Conservation (phyloP, 2,797 vertebrate species). For the Urocyon cinereoargenteus region DNA sequence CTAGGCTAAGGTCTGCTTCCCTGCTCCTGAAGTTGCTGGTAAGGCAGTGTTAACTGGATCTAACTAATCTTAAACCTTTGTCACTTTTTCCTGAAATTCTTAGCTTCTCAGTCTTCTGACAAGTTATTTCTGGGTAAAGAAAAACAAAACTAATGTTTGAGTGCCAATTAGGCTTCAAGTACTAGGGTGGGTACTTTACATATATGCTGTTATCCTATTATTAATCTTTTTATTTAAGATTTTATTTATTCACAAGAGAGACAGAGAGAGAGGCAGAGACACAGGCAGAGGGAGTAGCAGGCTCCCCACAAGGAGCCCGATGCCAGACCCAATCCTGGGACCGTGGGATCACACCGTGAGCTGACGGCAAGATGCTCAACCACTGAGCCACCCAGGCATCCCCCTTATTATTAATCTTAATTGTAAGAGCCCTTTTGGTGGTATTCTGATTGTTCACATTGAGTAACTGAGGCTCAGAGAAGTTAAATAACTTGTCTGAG, state of each 20-base stretch:
- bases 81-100: background rate
- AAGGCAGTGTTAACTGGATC: background rate
- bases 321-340: too few relatives aligned
- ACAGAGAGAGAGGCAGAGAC: too few relatives aligned
- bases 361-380: too few relatives aligned
- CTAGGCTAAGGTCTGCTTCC: background rate
- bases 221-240: background rate
- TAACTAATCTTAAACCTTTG: background rate
- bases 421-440: background rate
- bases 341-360: too few relatives aligned
- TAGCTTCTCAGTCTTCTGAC: background rate
- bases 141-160: background rate
- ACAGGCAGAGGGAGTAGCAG: too few relatives aligned
- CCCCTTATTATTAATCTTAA: background rate
- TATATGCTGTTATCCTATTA: background rate
- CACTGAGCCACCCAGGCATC: too few relatives aligned
- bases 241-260: too few relatives aligned
- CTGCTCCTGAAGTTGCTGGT: background rate
- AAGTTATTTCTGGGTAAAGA: slow-evolving; percentile 15
- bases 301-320: too few relatives aligned
- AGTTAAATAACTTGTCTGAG: background rate
- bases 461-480: background rate
- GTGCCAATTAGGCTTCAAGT: background rate
- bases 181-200: background rate
- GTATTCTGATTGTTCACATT: background rate